A percentile compares a stretch with the other conserved stretches of the same genome.
Evolutionary conservation across 1,140 invertebrate genomes (phyloP).

Genomic region (Pinna nobilis): DNA sequence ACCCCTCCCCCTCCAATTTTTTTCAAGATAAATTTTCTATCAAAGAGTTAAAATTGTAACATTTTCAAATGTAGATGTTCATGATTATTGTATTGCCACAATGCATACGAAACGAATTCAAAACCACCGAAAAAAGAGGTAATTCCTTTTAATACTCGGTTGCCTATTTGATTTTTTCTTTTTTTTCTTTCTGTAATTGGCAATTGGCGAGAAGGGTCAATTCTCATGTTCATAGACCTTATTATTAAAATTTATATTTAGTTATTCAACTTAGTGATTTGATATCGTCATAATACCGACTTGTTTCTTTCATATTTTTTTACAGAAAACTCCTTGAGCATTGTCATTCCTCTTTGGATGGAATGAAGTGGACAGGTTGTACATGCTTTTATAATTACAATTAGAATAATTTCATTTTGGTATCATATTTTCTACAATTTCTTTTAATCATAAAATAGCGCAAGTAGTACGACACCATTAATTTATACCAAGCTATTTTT

Average conservation of each 20-base stretch:
- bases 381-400: neutral
- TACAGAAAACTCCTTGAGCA: too few relatives aligned
- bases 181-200: neutral
- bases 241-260: conserved; percentile 7
- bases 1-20: neutral
- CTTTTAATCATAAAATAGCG: neutral
- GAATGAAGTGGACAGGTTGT: conserved; percentile 42
- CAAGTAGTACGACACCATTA: neutral
- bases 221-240: neutral
- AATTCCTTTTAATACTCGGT: too few relatives aligned
- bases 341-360: conserved; percentile 41
- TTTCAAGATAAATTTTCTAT: neutral
- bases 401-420: neutral
- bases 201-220: neutral
- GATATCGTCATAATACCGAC: too few relatives aligned
- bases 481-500: too few relatives aligned
- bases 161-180: too few relatives aligned
- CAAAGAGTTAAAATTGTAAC: neutral
- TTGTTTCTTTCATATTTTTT: too few relatives aligned
- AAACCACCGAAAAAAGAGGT: too few relatives aligned
- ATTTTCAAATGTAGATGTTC: neutral
- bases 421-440: neutral
- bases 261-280: conserved; percentile 25
- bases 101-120: neutral
- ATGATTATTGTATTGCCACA: neutral